Percentiles rank a stretch among this genome's conserved stretches.
Evolutionary conservation across 1,140 invertebrate genomes (phyloP).

Genomic region (Whitmania pigra): DNA sequence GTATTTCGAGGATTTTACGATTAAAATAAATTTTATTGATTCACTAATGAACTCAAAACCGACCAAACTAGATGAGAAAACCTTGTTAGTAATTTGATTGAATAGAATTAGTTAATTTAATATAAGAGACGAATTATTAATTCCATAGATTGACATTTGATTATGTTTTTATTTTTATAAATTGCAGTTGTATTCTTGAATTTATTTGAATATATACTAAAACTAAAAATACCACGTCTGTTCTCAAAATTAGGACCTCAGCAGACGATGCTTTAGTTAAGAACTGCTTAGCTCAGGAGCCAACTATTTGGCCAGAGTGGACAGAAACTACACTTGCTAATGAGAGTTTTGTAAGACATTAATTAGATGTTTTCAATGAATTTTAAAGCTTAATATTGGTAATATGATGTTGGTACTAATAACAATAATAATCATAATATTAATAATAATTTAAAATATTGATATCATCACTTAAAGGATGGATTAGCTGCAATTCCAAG

Average conservation of each 20-base stretch:
- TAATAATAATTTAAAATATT: not conserved
- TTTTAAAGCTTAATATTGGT: not conserved
- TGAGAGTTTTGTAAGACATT: not conserved
- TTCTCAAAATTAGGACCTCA: not conserved
- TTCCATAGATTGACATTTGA: not conserved
- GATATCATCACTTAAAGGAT: not conserved
- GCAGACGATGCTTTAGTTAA: not conserved
- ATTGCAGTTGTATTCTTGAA: too few species aligned
- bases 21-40: too few species aligned
- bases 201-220: too few species aligned
- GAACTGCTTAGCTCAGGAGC: not conserved
- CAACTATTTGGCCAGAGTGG: constrained; percentile 1
- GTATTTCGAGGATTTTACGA: too few species aligned
- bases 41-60: too few species aligned
- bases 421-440: not conserved
- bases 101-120: too few species aligned
- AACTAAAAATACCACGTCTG: not conserved
- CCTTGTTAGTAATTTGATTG: too few species aligned
- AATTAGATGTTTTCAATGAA: not conserved
- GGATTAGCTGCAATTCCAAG: not conserved
- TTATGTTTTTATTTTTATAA: not conserved
- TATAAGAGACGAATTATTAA: constrained; percentile 6
- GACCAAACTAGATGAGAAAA: too few species aligned
- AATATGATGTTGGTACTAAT: too few species aligned
- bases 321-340: not conserved